Percentiles rank a stretch among this genome's conserved stretches.
Evolutionary conservation across 2,797 vertebrate species (phyloP).

Genomic region (Lagocephalus sceleratus): DNA sequence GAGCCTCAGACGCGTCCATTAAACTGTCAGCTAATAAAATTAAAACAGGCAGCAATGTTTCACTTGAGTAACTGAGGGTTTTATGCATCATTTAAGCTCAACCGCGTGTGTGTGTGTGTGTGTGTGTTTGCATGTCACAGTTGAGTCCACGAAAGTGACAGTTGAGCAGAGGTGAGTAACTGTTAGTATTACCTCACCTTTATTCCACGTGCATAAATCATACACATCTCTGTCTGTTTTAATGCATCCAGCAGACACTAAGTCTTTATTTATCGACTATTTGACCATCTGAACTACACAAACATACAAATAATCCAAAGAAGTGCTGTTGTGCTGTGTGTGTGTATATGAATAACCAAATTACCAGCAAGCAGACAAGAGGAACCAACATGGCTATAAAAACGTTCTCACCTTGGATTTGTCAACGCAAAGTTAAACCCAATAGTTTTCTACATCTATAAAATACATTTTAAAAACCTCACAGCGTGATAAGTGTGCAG

Average conservation of each 20-base stretch:
- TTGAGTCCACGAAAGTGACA: background rate
- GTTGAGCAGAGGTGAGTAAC: too few relatives aligned
- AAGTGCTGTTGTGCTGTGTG: too few relatives aligned
- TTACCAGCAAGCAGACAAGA: too few relatives aligned
- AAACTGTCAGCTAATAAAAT: constrained; percentile 57
- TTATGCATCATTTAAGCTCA: constrained; percentile 54
- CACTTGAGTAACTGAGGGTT: constrained; percentile 60
- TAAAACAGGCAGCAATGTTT: constrained; percentile 59
- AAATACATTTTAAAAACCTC: background rate
- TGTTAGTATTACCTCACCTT: too few relatives aligned
- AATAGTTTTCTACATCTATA: background rate
- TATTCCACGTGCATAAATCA: too few relatives aligned
- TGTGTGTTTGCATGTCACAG: background rate
- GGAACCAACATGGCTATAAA: too few relatives aligned
- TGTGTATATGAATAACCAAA: too few relatives aligned
- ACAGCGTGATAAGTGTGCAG: background rate
- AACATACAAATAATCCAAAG: too few relatives aligned
- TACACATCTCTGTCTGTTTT: background rate
- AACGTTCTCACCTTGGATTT: too few relatives aligned
- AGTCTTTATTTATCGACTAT: background rate
- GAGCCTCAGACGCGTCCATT: constrained; percentile 36
- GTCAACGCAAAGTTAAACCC: background rate
- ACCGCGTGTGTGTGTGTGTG: background rate
- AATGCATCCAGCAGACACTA: constrained; percentile 1
- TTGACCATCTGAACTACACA: too few relatives aligned